Evolutionary conservation across 2,888 invertebrate genomes (phyloP).

Genomic region (Polylopha cassiicola): DNA sequence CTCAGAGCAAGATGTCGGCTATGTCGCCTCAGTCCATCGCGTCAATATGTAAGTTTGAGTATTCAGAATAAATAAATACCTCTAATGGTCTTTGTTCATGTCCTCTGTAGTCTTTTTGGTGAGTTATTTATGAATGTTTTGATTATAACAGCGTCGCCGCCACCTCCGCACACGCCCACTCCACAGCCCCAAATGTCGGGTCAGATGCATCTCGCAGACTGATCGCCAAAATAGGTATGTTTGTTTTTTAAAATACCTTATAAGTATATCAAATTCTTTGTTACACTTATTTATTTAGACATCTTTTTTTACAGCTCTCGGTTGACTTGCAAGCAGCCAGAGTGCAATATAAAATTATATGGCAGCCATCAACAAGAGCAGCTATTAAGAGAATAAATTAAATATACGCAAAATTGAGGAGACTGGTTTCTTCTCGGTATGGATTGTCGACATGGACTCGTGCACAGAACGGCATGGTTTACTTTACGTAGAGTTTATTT

Average conservation of each 20-base stretch:
- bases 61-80: neutral
- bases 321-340: constrained; percentile 53
- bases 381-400: constrained; percentile 36
- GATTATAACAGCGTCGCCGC: constrained; percentile 62
- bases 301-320: constrained; percentile 49
- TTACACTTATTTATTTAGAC: constrained; percentile 2
- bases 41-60: constrained; percentile 62
- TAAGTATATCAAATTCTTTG: neutral
- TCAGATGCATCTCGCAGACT: constrained; percentile 67
- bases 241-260: neutral
- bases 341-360: constrained; percentile 52
- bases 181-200: constrained; percentile 69
- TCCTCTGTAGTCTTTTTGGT: neutral
- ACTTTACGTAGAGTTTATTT: constrained; percentile 54
- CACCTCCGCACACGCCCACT: constrained; percentile 72
- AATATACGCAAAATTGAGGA: constrained; percentile 25
- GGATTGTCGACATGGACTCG: constrained; percentile 57
- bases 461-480: constrained; percentile 53
- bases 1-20: constrained; percentile 66
- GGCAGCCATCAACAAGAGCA: constrained; percentile 64
- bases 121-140: constrained; percentile 4
- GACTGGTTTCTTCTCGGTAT: constrained; percentile 35
- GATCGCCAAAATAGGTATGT: constrained; percentile 50
- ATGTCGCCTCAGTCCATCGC: constrained; percentile 75
- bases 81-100: constrained; percentile 17